Percentiles rank a stretch among this genome's conserved stretches.
These are phyloP conservation scores for Pygathrix nemaeus DNA, from an alignment of 2,113 vertebrate genomes.

Conservation along the genomic window DNA sequence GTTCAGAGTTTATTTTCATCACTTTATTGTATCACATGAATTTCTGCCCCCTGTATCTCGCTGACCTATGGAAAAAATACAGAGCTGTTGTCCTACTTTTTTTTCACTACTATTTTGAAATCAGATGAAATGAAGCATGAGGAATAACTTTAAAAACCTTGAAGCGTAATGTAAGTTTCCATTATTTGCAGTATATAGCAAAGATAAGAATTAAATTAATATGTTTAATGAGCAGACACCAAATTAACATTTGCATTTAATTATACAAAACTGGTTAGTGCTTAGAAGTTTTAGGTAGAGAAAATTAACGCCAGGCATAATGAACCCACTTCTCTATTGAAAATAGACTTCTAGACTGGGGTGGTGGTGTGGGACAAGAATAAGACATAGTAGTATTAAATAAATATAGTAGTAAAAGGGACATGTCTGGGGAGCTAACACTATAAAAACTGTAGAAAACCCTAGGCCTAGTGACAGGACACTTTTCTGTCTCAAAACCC, in stretches of 20 bases:
- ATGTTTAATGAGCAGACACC: not conserved
- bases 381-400: not conserved
- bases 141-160: not conserved
- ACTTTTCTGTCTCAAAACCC: not conserved
- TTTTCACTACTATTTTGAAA: not conserved
- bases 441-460: not conserved
- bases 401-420: not conserved
- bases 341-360: not conserved
- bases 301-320: slow-evolving; percentile 33
- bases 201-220: slow-evolving; percentile 39
- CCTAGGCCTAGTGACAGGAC: not conserved
- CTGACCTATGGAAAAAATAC: not conserved
- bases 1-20: not conserved
- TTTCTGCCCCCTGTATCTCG: not conserved
- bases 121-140: not conserved
- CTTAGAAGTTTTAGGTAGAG: not conserved
- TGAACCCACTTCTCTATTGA: not conserved
- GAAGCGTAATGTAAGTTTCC: not conserved
- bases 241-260: slow-evolving; percentile 46
- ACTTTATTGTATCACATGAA: not conserved
- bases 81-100: not conserved
- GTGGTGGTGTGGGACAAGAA: not conserved
- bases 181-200: not conserved
- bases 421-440: no score
- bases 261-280: not conserved